A percentile compares a stretch with the other conserved stretches of the same genome.
Conservation (phyloP, 2,888 invertebrate genomes). For the Clostera curtula region DNA sequence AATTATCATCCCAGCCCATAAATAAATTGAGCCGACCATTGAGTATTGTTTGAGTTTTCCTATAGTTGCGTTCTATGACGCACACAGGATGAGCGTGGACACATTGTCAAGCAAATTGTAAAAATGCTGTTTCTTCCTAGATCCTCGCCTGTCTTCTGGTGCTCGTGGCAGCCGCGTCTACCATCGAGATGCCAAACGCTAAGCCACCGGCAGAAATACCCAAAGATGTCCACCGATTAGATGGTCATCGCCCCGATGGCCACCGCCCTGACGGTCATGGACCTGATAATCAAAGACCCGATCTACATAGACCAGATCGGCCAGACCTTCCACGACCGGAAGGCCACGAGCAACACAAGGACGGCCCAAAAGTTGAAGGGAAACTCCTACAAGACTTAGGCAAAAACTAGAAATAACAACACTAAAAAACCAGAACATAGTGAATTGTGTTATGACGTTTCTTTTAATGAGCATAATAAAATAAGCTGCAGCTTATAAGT, state of each 20-base stretch:
- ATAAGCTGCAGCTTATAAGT: constrained; percentile 32
- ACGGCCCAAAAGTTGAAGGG: constrained; percentile 16
- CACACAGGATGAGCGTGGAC: no score
- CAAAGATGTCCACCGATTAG: constrained; percentile 28
- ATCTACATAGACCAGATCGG: constrained; percentile 3
- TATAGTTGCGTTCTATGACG: no score
- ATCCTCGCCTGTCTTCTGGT: constrained; percentile 42
- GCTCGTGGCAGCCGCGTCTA: constrained; percentile 37
- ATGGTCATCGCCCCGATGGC: background rate
- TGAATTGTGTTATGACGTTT: constrained; percentile 8
- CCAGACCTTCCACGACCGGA: constrained; percentile 16
- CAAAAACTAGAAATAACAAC: constrained; percentile 16
- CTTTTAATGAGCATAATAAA: constrained; percentile 34
- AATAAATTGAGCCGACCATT: no score
- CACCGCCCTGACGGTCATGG: constrained; percentile 1
- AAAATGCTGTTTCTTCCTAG: no score
- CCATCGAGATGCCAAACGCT: constrained; percentile 28
- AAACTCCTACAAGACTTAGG: constrained; percentile 27
- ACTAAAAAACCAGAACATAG: constrained; percentile 5
- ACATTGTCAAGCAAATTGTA: no score
- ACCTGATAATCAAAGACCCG: constrained; percentile 15
- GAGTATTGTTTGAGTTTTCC: no score
- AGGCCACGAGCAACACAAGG: constrained; percentile 10
- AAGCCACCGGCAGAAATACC: constrained; percentile 30
- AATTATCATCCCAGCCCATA: no score